phyloP scores from a whole-genome alignment of 2,888 invertebrate genomes.

The Cabera pusaria region DNA sequence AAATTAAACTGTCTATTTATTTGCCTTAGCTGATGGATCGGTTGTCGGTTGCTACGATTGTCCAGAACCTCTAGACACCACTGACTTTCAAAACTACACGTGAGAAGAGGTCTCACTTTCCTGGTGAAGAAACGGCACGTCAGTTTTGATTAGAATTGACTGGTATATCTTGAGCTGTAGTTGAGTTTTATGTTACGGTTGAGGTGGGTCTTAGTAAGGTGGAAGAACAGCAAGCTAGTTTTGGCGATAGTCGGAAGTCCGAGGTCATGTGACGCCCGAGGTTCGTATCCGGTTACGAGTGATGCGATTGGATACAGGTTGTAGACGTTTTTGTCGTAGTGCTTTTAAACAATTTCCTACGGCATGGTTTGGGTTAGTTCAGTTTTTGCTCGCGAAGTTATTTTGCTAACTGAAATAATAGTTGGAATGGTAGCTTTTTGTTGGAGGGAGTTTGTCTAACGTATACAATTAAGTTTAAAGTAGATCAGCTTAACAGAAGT shows the following conservation, averaged over 20 bases:
- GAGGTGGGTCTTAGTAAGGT: constrained; percentile 27
- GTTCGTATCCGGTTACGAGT: constrained; percentile 55
- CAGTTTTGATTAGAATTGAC: constrained; percentile 26
- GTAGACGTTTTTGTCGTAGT: constrained; percentile 12
- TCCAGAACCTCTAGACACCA: constrained; percentile 37
- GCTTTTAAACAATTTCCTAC: no score
- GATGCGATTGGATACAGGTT: constrained; percentile 39
- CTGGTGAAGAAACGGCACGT: constrained; percentile 21
- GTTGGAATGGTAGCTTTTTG: no score
- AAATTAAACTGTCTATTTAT: constrained; percentile 68
- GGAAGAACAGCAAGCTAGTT: constrained; percentile 52
- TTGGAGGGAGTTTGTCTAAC: no score
- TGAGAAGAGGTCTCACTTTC: constrained; percentile 8
- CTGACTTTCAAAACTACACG: neutral
- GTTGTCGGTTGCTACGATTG: constrained; percentile 42
- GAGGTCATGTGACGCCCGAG: constrained; percentile 61
- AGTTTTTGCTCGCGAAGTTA: no score
- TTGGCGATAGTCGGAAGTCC: constrained; percentile 56
- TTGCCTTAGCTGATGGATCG: constrained; percentile 62
- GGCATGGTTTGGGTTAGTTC: no score
- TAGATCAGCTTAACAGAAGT: no score
- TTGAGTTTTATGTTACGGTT: constrained; percentile 1
- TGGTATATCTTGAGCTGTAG: constrained; percentile 8
- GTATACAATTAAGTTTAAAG: no score
- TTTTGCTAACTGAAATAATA: no score